Percentiles rank a stretch among this genome's conserved stretches.
Conservation (phyloP, 2,113 vertebrate genomes). For the Dissostichus mawsoni region DNA sequence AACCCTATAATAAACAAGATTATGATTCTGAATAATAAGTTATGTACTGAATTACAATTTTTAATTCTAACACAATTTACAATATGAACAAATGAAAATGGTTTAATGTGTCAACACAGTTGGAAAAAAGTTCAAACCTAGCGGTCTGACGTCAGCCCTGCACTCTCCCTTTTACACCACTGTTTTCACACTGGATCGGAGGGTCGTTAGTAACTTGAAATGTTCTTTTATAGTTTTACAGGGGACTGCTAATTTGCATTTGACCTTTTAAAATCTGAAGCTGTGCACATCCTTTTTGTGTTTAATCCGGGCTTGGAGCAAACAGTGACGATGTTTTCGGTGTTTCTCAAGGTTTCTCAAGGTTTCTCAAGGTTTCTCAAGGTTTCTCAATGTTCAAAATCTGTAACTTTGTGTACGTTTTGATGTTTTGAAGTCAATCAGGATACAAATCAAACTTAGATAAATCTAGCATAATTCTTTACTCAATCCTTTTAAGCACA, state of each 20-base stretch:
- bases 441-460: background rate
- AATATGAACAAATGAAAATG: too few species aligned
- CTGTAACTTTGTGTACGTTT: background rate
- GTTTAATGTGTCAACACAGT: background rate
- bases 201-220: conserved; percentile 26
- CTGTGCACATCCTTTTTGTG: conserved; percentile 9
- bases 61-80: background rate
- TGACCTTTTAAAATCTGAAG: conserved; percentile 58
- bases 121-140: background rate
- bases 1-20: too few species aligned
- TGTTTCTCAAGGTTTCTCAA: too few species aligned
- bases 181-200: background rate
- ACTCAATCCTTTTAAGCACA: too few species aligned
- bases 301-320: background rate
- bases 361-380: background rate
- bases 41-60: background rate
- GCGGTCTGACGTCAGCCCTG: conserved; percentile 9
- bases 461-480: background rate
- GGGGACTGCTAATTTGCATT: conserved; percentile 50
- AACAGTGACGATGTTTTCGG: background rate
- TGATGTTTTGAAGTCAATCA: background rate
- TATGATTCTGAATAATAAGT: background rate
- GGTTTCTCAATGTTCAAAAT: background rate
- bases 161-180: conserved; percentile 9
- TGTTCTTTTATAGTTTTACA: conserved; percentile 48